A percentile compares a stretch with the other conserved stretches of the same genome.
Evolutionary conservation across 1,140 invertebrate species (phyloP).

Genomic region (Popillia japonica): DNA sequence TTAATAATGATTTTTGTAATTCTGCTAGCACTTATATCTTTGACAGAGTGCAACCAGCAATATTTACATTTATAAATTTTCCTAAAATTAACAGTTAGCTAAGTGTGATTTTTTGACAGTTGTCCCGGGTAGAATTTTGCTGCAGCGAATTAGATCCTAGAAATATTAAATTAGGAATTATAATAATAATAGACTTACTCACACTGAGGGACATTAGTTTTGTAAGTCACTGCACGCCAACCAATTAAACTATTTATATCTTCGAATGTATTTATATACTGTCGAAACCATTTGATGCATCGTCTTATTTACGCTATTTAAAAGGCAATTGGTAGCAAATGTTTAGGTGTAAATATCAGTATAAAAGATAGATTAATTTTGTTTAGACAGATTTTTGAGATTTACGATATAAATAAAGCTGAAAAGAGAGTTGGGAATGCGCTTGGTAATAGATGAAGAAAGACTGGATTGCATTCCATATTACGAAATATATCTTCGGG

Average conservation of each 20-base stretch:
- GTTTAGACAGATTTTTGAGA: slow-evolving; percentile 1
- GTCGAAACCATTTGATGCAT: slow-evolving; percentile 4
- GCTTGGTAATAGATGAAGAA: not conserved
- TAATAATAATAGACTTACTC: too few species aligned
- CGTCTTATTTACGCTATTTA: not conserved
- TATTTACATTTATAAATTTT: too few species aligned
- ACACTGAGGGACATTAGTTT: too few species aligned
- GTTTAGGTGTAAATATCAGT: not conserved
- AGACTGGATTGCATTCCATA: not conserved
- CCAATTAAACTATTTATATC: not conserved
- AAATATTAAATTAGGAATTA: too few species aligned
- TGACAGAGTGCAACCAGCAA: too few species aligned
- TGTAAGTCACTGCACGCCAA: too few species aligned
- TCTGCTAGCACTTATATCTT: too few species aligned
- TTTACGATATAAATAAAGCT: slow-evolving; percentile 19
- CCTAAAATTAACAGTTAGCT: too few species aligned
- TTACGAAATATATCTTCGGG: not conserved
- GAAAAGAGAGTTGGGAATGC: not conserved
- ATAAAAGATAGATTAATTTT: slow-evolving; percentile 13
- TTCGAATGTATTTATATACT: not conserved
- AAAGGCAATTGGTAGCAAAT: not conserved
- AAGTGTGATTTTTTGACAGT: too few species aligned
- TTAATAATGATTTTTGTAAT: too few species aligned
- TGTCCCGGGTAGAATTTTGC: too few species aligned
- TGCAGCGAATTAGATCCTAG: too few species aligned